phyloP scores from a whole-genome alignment of 2,113 vertebrate species.

The Brachyhypopomus gauderio region DNA sequence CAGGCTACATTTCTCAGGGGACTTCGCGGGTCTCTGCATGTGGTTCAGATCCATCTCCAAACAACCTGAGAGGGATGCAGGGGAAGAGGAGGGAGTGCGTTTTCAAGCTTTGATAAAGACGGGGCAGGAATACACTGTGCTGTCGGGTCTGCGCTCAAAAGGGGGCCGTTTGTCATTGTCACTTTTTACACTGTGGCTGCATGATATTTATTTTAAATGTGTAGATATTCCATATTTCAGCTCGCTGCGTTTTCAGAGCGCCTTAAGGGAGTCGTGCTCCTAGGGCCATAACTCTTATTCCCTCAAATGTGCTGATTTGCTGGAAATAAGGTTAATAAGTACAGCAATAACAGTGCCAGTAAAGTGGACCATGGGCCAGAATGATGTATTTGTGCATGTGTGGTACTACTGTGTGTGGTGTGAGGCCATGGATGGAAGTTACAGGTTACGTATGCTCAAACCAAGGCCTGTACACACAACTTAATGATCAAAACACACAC shows the following conservation, averaged over 20 bases:
- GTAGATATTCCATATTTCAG: conserved; percentile 41
- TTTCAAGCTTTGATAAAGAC: not conserved
- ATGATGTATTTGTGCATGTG: conserved; percentile 48
- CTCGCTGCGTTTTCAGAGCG: conserved; percentile 14
- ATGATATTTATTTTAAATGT: conserved; percentile 47
- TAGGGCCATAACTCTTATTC: conserved; percentile 46
- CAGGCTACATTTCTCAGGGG: conserved; percentile 83
- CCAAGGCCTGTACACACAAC: conserved; percentile 3
- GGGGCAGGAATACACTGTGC: conserved; percentile 17
- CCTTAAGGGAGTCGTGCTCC: conserved; percentile 42
- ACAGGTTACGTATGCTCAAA: conserved; percentile 38
- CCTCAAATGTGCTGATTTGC: conserved; percentile 53
- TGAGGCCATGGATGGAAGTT: conserved; percentile 34
- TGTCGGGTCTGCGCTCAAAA: conserved; percentile 19
- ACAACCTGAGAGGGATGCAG: conserved; percentile 73
- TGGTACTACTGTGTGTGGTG: conserved; percentile 43
- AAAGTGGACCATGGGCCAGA: conserved; percentile 44
- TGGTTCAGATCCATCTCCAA: conserved; percentile 90
- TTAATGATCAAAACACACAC: conserved; percentile 31
- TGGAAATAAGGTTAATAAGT: conserved; percentile 52
- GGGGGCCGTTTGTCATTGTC: conserved; percentile 25
- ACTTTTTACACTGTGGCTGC: conserved; percentile 36
- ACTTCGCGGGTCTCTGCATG: conserved; percentile 91
- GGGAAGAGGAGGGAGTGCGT: not conserved
- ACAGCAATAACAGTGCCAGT: conserved; percentile 44